Conservation (phyloP, 2,888 invertebrate genomes). For the Drosophila quasianomalipes region DNA sequence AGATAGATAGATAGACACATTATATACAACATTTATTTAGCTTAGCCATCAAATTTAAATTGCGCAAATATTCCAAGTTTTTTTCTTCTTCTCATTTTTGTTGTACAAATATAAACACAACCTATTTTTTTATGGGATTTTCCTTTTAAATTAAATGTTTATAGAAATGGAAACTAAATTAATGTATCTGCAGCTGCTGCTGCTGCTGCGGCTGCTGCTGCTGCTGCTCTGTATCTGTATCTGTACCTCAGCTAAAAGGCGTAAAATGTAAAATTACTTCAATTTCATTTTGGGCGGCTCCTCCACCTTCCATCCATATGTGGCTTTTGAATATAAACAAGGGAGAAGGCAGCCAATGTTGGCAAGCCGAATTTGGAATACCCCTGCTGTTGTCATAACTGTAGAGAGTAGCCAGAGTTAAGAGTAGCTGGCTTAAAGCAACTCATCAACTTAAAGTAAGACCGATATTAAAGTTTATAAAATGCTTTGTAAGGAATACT, state of each 20-base stretch:
- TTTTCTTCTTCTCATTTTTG: background rate
- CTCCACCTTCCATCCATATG: conserved; percentile 27
- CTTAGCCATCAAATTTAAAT: conserved; percentile 65
- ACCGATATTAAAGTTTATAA: no score
- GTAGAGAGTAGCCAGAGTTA: background rate
- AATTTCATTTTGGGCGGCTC: conserved; percentile 22
- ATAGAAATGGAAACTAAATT: conserved; percentile 59
- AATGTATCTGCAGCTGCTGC: conserved; percentile 34
- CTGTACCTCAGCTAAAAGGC: conserved; percentile 45
- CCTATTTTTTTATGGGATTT: conserved; percentile 49
- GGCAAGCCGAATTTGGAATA: conserved; percentile 14
- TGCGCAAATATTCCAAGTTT: conserved; percentile 23
- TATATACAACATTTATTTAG: conserved; percentile 63
- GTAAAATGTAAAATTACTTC: conserved; percentile 61
- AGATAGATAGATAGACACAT: background rate
- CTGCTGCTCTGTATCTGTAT: conserved; percentile 13
- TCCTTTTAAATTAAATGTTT: conserved; percentile 68
- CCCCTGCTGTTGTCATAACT: background rate
- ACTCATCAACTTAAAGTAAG: background rate
- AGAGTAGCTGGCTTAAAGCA: background rate
- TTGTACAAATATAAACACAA: conserved; percentile 62
- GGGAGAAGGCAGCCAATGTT: background rate
- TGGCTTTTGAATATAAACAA: conserved; percentile 46
- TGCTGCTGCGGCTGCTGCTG: background rate
- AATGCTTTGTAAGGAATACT: no score